A percentile compares a stretch with the other conserved stretches of the same genome.
Evolutionary conservation across 1,140 invertebrate species (phyloP).

Genomic region (Drosophila takahashii): DNA sequence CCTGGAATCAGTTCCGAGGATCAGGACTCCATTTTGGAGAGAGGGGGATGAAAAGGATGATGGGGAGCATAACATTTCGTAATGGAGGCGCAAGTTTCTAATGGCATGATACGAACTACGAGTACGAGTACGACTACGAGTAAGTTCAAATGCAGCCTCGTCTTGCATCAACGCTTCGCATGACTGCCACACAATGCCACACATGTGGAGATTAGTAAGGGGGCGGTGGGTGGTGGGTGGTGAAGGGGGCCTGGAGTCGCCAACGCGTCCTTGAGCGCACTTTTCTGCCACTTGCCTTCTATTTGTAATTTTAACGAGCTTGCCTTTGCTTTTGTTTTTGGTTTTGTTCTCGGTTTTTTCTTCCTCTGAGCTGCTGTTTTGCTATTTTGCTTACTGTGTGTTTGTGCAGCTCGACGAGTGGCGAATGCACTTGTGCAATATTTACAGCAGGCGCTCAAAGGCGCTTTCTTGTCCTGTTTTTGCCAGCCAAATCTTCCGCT

Average conservation of each 20-base stretch:
- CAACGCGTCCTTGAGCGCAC: conserved; percentile 78
- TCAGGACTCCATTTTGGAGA: conserved; percentile 1
- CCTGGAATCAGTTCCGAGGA: not conserved
- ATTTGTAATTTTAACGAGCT: conserved; percentile 84
- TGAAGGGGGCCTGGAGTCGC: conserved; percentile 46
- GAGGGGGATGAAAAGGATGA: not conserved
- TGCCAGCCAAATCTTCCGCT: conserved; percentile 47
- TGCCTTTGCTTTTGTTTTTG: conserved; percentile 34
- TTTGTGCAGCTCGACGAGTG: conserved; percentile 59
- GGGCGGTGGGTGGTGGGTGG: not conserved
- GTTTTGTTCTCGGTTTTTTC: not conserved
- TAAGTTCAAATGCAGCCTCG: conserved; percentile 62
- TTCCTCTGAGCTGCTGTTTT: conserved; percentile 36
- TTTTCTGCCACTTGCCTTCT: conserved; percentile 82
- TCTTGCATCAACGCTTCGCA: conserved; percentile 53
- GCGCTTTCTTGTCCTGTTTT: conserved; percentile 27
- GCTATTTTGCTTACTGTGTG: conserved; percentile 66
- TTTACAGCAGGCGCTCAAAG: conserved; percentile 64
- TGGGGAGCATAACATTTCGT: conserved; percentile 48
- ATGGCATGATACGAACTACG: conserved; percentile 49
- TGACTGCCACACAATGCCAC: conserved; percentile 49
- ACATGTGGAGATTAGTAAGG: conserved; percentile 32
- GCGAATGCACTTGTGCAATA: conserved; percentile 70
- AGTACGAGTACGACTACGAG: not conserved
- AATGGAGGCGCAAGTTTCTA: conserved; percentile 53